Conservation (phyloP, 1,140 invertebrate genomes). For the Hormaphis cornu region DNA sequence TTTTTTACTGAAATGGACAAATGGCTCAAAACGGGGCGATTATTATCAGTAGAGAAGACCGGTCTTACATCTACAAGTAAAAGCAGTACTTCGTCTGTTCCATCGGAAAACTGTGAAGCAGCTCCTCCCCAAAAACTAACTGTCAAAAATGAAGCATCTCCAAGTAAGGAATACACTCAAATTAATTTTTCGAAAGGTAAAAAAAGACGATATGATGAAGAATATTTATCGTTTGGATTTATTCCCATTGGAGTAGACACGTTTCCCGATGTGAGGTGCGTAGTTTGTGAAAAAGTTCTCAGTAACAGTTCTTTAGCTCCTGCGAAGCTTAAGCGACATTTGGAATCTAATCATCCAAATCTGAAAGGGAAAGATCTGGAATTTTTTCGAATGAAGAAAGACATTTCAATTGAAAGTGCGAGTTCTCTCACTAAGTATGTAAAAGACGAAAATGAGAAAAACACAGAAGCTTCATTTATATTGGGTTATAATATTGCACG, state of each 20-base stretch:
- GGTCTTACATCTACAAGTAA: constrained; percentile 10
- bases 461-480: constrained; percentile 15
- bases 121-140: constrained; percentile 7
- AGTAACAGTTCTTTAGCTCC: constrained; percentile 6
- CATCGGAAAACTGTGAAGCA: constrained; percentile 5
- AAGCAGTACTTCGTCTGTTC: constrained; percentile 11
- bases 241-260: not conserved
- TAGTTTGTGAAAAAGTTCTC: constrained; percentile 19
- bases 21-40: constrained; percentile 8
- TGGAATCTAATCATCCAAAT: constrained; percentile 9
- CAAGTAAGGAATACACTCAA: constrained; percentile 11
- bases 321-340: not conserved
- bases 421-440: not conserved
- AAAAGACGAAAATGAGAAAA: constrained; percentile 2
- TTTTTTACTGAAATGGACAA: not conserved
- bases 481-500: constrained; percentile 38
- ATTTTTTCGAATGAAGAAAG: not conserved
- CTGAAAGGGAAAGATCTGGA: not conserved
- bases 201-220: constrained; percentile 12
- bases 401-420: not conserved
- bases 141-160: constrained; percentile 14
- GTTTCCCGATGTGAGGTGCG: not conserved
- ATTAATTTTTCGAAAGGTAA: constrained; percentile 14
- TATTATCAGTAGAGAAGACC: constrained; percentile 6
- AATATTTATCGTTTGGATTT: constrained; percentile 1